Evolutionary conservation across 2,113 vertebrate species (phyloP).

Genomic region (Oxyura jamaicensis): DNA sequence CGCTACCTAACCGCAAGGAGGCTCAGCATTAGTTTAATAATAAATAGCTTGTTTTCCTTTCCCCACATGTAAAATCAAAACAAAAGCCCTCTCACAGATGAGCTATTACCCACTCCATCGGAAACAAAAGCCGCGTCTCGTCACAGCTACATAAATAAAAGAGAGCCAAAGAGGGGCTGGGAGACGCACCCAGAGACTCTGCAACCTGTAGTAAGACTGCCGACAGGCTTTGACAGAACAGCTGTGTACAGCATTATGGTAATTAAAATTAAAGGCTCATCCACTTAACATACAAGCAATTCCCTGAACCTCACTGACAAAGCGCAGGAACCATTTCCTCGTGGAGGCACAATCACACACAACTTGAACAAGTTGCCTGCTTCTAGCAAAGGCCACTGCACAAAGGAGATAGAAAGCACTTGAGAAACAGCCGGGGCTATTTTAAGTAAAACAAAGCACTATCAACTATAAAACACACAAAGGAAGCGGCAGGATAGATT

Average conservation of each 20-base stretch:
- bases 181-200: slow-evolving; percentile 27
- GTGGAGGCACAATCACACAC: not conserved
- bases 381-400: not conserved
- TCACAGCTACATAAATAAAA: slow-evolving; percentile 31
- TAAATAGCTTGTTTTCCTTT: not conserved
- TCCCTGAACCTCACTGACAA: slow-evolving; percentile 50
- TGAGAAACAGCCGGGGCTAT: slow-evolving; percentile 25
- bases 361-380: not conserved
- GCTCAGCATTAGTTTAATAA: slow-evolving; percentile 15
- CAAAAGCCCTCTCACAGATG: not conserved
- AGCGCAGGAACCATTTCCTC: slow-evolving; percentile 14
- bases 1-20: not conserved
- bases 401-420: not conserved
- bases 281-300: slow-evolving; percentile 40
- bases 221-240: slow-evolving; percentile 58
- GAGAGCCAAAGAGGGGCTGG: not conserved
- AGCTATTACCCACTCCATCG: slow-evolving; percentile 4
- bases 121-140: slow-evolving; percentile 58
- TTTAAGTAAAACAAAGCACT: slow-evolving; percentile 64
- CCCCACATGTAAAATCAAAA: not conserved
- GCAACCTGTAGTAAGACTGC: slow-evolving; percentile 38
- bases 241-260: slow-evolving; percentile 65
- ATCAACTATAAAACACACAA: slow-evolving; percentile 74
- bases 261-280: slow-evolving; percentile 74
- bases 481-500: slow-evolving; percentile 80